Conservation (phyloP, 2,797 vertebrate genomes). For the Crax fasciolata region DNA sequence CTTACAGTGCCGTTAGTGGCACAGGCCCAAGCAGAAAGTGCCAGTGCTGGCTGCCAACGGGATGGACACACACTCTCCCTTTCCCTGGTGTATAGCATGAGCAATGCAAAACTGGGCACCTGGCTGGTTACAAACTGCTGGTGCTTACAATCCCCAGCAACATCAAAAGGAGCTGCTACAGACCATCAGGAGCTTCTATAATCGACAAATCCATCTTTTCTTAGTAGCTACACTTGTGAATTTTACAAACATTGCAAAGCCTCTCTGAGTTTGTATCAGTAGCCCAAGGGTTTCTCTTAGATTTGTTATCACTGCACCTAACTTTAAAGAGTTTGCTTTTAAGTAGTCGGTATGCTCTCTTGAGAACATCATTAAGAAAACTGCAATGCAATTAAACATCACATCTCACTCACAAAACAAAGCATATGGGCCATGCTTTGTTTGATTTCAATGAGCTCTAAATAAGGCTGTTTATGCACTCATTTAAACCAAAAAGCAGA, state of each 20-base stretch:
- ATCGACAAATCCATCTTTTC: neutral
- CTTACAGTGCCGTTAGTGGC: accelerated
- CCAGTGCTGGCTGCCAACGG: no score
- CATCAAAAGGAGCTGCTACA: neutral
- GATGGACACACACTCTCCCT: neutral
- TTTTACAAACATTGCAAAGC: neutral
- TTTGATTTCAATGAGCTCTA: neutral
- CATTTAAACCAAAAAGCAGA: neutral
- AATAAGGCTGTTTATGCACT: neutral
- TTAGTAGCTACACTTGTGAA: neutral
- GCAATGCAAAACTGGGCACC: neutral
- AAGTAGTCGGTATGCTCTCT: neutral
- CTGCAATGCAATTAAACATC: neutral
- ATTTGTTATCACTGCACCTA: neutral
- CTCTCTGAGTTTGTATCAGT: neutral
- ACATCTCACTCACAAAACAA: neutral
- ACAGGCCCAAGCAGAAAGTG: neutral
- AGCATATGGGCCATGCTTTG: neutral
- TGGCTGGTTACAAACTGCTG: neutral
- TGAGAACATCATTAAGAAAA: neutral
- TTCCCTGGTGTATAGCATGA: neutral
- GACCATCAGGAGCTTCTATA: neutral
- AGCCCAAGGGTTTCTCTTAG: neutral
- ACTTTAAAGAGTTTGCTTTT: neutral
- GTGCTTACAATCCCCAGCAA: neutral